Evolutionary conservation across 2,888 invertebrate genomes (phyloP), one percentile per base, ranked within the genome.

Genomic region (Caenorhabditis zanzibari): DNA sequence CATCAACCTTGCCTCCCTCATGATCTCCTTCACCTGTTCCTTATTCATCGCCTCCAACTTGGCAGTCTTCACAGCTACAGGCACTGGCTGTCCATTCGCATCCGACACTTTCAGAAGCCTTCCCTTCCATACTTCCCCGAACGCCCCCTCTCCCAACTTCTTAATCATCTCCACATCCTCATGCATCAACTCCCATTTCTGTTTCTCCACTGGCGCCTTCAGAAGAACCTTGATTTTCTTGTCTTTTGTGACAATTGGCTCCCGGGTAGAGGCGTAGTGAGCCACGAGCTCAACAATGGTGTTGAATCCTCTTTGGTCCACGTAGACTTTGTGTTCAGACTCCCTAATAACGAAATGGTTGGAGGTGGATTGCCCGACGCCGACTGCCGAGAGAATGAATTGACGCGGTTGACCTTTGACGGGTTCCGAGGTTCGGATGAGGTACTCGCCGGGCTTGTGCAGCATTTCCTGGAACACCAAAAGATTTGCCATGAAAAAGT

Each of bases 101-200:
- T 68, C 68, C 38, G 26, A 7, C 32, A 68, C 24, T 14, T 59
- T 44, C 64, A 52, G 32, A 7, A 81, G 22, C 19, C 26, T 56
- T 47, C 81, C 81, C 38, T 69, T 74, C 81, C 75, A 75, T 0
- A 81, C 80, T 59, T 90, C 89, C 28, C 90, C 90, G 61, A 89
- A 90, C 10, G 89, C 89, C 26, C 90, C 87, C 54, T 89, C 89
- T 47, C 90, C 90, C 64, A 89, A 69, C 68, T 89, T 89, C 83
- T 89, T 90, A 14, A 82, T 83, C 44, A 82, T 59, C 22, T 63
- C 61, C 54, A 90, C 85, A 41, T 89, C 85, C 9, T 86, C 86
- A 64, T 89, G 90, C 3, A 64, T 26, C 9, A 87, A 74, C 64
- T 89, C 90, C 89, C 89, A 90, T 14, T 32, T 24, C 71, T 86